phyloP scores from a whole-genome alignment of 2,797 vertebrate genomes.

The Natrix natrix region DNA sequence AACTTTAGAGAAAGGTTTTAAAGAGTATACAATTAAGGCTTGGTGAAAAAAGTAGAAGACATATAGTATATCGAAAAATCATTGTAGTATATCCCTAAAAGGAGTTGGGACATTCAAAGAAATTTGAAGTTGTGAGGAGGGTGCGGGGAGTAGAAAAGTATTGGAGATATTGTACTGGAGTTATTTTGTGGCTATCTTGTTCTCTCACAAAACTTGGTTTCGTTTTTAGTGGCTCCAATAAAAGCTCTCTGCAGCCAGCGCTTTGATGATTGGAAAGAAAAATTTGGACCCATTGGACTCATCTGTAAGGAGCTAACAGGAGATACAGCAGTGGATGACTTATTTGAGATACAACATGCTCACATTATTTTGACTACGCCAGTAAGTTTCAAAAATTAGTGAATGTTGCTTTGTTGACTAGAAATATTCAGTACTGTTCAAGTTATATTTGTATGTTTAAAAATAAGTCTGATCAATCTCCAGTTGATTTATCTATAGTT shows the following conservation, averaged over 20 bases:
- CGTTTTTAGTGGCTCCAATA: conserved; percentile 91
- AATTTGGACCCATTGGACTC: conserved; percentile 91
- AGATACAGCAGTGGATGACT: conserved; percentile 93
- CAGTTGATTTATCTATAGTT: neutral
- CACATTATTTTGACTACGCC: conserved; percentile 96
- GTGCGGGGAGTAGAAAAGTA: neutral
- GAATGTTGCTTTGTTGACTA: conserved; percentile 18
- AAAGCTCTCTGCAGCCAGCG: conserved; percentile 96
- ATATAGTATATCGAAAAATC: neutral
- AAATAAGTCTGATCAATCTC: neutral
- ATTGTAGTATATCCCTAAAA: neutral
- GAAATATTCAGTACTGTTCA: conserved; percentile 1
- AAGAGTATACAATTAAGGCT: neutral
- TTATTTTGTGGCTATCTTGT: neutral
- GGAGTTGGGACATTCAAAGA: neutral
- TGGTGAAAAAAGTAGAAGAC: neutral
- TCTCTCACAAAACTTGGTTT: conserved; percentile 33
- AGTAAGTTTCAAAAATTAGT: conserved; percentile 75
- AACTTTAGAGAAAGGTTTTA: neutral
- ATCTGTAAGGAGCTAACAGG: conserved; percentile 95
- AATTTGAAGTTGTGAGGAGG: neutral
- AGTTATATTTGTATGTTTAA: neutral
- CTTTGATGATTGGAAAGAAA: conserved; percentile 92
- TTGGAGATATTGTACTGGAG: conserved; percentile 7
- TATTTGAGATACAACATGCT: conserved; percentile 95